Evolutionary conservation across 53 echinoderm and acorn worm genomes (phyloP).

Genomic region (Echinarachnius parma): DNA sequence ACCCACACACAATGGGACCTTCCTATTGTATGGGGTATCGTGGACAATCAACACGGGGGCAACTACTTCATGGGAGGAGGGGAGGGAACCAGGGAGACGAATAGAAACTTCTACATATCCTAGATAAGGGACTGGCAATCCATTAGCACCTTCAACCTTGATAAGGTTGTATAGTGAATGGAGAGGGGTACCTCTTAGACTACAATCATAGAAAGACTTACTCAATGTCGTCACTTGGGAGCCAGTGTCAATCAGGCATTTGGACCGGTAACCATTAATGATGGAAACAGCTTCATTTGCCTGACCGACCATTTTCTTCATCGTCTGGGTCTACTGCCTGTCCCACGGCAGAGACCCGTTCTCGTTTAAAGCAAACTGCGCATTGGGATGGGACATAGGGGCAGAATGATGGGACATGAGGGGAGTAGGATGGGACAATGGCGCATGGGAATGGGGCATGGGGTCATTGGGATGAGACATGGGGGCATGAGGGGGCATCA

Average conservation of each 20-base stretch:
- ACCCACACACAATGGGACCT: slow-evolving; percentile 34
- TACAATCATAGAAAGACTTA: background rate
- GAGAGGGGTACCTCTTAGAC: background rate
- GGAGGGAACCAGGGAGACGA: slow-evolving; percentile 16
- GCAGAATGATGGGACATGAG: background rate
- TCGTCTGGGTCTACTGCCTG: slow-evolving; percentile 1
- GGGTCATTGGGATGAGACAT: too few relatives aligned
- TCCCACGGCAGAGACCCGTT: slow-evolving; percentile 23
- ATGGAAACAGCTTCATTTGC: slow-evolving; percentile 21
- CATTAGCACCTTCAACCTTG: slow-evolving; percentile 28
- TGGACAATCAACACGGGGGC: slow-evolving; percentile 33
- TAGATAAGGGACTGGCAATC: slow-evolving; percentile 15
- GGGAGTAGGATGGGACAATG: background rate
- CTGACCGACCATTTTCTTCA: slow-evolving; percentile 12
- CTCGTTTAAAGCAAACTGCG: slow-evolving; percentile 28
- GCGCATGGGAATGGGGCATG: too few relatives aligned
- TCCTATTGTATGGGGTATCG: slow-evolving; percentile 26
- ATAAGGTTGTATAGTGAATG: background rate
- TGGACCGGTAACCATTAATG: background rate
- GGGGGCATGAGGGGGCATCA: too few relatives aligned
- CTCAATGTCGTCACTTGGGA: slow-evolving; percentile 14
- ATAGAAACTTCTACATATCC: slow-evolving; percentile 22
- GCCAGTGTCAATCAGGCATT: slow-evolving; percentile 19
- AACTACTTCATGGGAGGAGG: too few relatives aligned
- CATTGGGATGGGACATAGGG: background rate